These are phyloP conservation scores for Thamnophis elegans DNA, from an alignment of 2,797 vertebrate species.

Conservation along the genomic window DNA sequence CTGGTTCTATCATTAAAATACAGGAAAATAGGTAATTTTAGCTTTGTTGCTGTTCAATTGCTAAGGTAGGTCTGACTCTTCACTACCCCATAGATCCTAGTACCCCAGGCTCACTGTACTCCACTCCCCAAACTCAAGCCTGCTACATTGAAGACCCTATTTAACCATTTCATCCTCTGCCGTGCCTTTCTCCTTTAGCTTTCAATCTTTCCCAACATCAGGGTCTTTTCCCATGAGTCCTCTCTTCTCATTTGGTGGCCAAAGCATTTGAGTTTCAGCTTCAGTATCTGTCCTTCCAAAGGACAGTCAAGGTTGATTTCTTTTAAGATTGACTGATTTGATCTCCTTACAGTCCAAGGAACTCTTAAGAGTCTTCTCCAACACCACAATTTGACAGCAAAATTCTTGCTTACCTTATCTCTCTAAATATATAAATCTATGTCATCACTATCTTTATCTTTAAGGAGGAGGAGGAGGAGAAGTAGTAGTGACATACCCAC, in stretches of 20 bases:
- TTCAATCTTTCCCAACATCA: background rate
- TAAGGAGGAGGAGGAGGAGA: constrained; percentile 12
- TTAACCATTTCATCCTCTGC: background rate
- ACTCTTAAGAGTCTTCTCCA: background rate
- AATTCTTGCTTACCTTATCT: constrained; percentile 25
- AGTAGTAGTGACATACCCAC: constrained; percentile 86
- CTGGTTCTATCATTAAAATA: background rate
- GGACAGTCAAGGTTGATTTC: background rate
- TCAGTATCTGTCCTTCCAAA: background rate
- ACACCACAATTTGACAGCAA: background rate
- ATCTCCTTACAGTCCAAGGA: background rate
- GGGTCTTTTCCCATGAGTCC: background rate
- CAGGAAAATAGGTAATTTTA: constrained; percentile 31
- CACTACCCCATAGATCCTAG: background rate
- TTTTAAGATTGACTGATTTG: background rate
- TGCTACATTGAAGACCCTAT: background rate
- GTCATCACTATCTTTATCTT: background rate
- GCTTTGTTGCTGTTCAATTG: constrained; percentile 2
- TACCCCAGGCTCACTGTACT: background rate
- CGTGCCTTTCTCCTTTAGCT: background rate
- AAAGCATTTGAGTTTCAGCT: background rate
- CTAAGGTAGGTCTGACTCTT: background rate
- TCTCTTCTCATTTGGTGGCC: background rate
- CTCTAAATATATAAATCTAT: constrained; percentile 41
- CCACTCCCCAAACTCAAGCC: background rate